Conservation (phyloP, 2,797 vertebrate species). For the Todus mexicanus region DNA sequence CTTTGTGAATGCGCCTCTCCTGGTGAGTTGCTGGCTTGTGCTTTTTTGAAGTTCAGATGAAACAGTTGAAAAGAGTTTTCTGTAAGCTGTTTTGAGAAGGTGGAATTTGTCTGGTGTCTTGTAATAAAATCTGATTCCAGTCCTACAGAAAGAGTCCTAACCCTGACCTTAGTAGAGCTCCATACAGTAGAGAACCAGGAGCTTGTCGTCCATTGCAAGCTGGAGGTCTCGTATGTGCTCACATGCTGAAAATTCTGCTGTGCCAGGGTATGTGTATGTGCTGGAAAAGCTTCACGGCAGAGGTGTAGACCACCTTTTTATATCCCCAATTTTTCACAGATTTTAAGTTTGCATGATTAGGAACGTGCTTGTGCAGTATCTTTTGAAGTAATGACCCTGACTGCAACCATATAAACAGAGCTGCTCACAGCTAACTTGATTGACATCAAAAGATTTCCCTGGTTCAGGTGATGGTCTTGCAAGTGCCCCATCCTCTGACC, state of each 20-base stretch:
- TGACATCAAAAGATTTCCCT: not conserved
- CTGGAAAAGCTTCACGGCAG: not conserved
- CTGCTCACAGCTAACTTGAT: not conserved
- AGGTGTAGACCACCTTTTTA: not conserved
- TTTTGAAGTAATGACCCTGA: not conserved
- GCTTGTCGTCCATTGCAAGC: not conserved
- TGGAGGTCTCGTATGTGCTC: not conserved
- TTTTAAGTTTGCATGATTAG: not conserved
- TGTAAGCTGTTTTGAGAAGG: not conserved
- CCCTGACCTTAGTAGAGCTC: not conserved
- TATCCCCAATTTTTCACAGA: not conserved
- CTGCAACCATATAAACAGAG: not conserved
- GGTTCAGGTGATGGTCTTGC: not conserved
- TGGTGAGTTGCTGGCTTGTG: not conserved
- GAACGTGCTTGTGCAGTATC: not conserved
- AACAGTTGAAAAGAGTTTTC: not conserved
- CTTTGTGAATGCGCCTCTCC: slow-evolving; percentile 11
- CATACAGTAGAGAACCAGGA: not conserved
- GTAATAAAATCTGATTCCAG: not conserved
- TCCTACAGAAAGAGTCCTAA: not conserved
- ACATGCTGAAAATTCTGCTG: not conserved
- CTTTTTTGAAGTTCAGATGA: slow-evolving; percentile 45
- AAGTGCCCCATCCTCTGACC: not conserved
- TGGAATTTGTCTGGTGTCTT: not conserved
- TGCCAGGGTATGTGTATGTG: not conserved